Percentiles rank a stretch among this genome's conserved stretches.
Evolutionary conservation across 2,797 vertebrate species (phyloP).

Genomic region (Bryconaethiops microstoma): DNA sequence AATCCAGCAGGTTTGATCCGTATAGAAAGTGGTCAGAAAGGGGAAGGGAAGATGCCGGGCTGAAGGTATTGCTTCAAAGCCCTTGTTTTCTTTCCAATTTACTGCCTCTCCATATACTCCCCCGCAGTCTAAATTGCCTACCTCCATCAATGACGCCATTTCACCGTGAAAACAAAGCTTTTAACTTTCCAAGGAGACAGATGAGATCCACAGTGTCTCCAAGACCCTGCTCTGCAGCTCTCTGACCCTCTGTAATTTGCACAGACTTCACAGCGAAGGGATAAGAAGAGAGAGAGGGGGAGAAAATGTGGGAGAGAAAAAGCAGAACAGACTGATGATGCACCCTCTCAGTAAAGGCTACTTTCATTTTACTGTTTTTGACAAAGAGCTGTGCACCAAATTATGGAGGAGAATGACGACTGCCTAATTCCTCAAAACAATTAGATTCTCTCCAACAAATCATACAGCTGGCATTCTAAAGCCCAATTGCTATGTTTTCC

Average conservation of each 20-base stretch:
- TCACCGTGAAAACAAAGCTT: conserved; percentile 40
- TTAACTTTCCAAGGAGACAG: conserved; percentile 20
- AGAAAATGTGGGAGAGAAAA: neutral
- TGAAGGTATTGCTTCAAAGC: conserved; percentile 35
- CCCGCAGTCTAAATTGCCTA: conserved; percentile 35
- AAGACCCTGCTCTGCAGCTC: conserved; percentile 7
- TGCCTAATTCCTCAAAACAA: conserved; percentile 10
- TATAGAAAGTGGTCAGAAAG: conserved; percentile 32
- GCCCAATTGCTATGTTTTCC: neutral
- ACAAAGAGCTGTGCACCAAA: neutral
- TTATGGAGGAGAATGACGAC: conserved; percentile 23
- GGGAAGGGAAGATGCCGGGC: neutral
- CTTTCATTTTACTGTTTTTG: conserved; percentile 13
- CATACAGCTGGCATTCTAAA: neutral
- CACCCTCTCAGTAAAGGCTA: conserved; percentile 25
- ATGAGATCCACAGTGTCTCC: conserved; percentile 21
- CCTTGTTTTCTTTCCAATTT: conserved; percentile 34
- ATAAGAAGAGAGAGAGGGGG: neutral
- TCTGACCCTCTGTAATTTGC: conserved; percentile 20
- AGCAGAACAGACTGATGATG: conserved; percentile 28
- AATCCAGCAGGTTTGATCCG: conserved; percentile 4
- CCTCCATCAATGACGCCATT: conserved; percentile 39
- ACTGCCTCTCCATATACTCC: conserved; percentile 23
- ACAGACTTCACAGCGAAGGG: conserved; percentile 31
- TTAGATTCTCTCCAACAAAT: conserved; percentile 16